Evolutionary conservation across 2,113 vertebrate species (phyloP).

Genomic region (Orycteropus afer): DNA sequence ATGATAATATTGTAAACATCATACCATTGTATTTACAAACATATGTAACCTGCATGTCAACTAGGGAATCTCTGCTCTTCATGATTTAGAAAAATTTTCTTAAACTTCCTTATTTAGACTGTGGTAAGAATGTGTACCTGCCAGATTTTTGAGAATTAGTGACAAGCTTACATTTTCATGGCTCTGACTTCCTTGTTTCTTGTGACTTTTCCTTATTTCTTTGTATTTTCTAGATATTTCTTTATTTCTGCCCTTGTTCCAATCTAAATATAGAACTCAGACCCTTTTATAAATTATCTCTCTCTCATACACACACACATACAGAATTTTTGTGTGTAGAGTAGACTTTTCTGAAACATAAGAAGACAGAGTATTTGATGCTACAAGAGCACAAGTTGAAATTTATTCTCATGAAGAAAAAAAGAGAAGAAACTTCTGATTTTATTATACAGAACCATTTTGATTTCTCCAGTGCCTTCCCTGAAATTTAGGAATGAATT

Average conservation of each 20-base stretch:
- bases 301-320: background rate
- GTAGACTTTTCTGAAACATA: background rate
- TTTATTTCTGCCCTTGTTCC: background rate
- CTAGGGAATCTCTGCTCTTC: background rate
- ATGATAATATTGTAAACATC: background rate
- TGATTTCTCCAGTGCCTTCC: background rate
- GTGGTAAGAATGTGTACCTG: background rate
- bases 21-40: background rate
- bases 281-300: background rate
- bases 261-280: background rate
- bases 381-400: background rate
- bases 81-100: background rate
- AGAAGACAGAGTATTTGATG: background rate
- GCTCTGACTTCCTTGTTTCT: background rate
- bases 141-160: conserved; percentile 1
- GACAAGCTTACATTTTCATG: background rate
- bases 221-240: background rate
- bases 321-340: background rate
- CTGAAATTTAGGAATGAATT: background rate
- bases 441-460: conserved; percentile 4
- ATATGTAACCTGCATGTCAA: background rate
- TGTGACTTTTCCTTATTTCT: background rate
- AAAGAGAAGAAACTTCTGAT: background rate
- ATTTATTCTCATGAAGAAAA: background rate
- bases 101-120: background rate